Evolutionary conservation across 2,888 invertebrate species (phyloP).

Genomic region (Erpobdella octoculata): DNA sequence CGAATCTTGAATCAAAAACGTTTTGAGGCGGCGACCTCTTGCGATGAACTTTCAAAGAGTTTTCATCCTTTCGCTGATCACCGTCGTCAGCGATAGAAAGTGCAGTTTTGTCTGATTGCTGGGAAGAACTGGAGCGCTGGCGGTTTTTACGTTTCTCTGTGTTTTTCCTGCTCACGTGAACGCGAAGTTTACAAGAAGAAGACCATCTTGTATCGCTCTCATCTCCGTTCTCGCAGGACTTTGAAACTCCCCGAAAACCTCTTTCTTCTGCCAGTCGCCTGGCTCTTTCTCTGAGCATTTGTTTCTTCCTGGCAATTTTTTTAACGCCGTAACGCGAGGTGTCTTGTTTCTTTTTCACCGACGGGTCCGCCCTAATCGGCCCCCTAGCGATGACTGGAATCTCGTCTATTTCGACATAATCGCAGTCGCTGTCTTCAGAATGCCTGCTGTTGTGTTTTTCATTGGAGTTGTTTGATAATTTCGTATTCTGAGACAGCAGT

Average conservation of each 20-base stretch:
- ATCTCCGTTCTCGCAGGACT: not conserved
- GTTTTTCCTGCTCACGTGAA: not conserved
- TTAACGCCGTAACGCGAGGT: not conserved
- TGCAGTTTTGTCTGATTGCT: too few species aligned
- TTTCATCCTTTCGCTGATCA: too few species aligned
- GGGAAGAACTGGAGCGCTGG: too few species aligned
- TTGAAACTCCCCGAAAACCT: not conserved
- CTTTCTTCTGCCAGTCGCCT: not conserved
- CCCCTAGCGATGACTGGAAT: not conserved
- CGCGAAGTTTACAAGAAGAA: not conserved
- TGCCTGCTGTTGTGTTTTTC: not conserved
- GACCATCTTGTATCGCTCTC: too few species aligned
- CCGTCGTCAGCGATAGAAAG: too few species aligned
- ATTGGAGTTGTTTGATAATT: not conserved
- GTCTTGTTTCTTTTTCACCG: not conserved
- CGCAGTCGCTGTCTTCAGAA: constrained; percentile 8
- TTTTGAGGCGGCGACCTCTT: too few species aligned
- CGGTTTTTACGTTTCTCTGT: not conserved
- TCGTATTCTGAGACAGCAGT: too few species aligned
- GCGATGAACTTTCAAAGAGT: too few species aligned
- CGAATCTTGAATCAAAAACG: too few species aligned
- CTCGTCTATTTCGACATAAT: constrained; percentile 8
- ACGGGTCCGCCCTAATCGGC: not conserved
- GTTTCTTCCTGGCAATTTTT: not conserved
- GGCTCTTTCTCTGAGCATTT: constrained; percentile 10